These are phyloP conservation scores for Ianthella basta DNA, from an alignment of 37 sponge, comb jelly and placozoan genomes.

Conservation along the genomic window DNA sequence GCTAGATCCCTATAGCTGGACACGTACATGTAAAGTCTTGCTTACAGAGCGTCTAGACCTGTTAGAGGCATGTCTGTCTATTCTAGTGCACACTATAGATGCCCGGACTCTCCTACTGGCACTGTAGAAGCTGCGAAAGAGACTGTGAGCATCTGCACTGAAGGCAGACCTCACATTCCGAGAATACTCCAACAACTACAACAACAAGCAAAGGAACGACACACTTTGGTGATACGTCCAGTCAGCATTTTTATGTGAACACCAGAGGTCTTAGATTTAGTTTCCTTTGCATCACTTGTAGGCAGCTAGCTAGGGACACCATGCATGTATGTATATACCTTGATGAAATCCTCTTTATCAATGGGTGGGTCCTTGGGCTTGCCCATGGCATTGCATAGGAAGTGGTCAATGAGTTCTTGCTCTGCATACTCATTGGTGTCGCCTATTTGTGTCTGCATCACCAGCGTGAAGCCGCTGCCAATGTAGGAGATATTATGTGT, in stretches of 20 bases:
- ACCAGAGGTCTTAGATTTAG: neutral
- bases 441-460: neutral
- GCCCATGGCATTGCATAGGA: conserved; percentile 30
- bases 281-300: neutral
- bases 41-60: conserved; percentile 52
- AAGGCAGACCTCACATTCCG: neutral
- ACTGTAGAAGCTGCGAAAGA: conserved; percentile 53
- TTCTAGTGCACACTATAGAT: conserved; percentile 30
- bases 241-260: neutral
- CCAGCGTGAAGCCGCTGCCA: conserved; percentile 20
- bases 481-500: too few species aligned
- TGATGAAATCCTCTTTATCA: neutral
- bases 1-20: neutral
- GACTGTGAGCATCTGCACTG: neutral
- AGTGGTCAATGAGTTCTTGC: conserved; percentile 26
- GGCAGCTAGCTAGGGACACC: neutral
- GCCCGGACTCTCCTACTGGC: conserved; percentile 52
- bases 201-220: neutral
- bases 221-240: neutral
- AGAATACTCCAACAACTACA: conserved; percentile 5
- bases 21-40: neutral
- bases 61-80: conserved; percentile 43
- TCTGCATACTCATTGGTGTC: conserved; percentile 30
- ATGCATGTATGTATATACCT: neutral
- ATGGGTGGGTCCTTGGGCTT: neutral